A percentile compares a stretch with the other conserved stretches of the same genome.
These are phyloP conservation scores for Chauna torquata DNA, from an alignment of 2,113 vertebrate species.

Conservation along the genomic window DNA sequence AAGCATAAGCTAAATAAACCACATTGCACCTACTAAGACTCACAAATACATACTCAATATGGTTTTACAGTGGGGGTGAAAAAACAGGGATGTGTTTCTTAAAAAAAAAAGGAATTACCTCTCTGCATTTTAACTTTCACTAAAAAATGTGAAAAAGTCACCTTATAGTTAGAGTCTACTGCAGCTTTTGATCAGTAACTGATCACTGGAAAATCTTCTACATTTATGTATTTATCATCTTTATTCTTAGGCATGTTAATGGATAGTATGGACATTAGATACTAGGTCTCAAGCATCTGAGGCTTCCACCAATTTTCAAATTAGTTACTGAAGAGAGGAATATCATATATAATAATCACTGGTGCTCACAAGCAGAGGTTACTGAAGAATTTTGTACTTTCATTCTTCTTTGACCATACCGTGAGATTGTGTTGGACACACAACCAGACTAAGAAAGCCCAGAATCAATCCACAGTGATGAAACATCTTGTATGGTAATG, in stretches of 20 bases:
- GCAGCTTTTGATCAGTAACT: neutral
- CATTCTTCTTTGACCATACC: neutral
- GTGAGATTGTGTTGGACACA: neutral
- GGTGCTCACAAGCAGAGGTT: neutral
- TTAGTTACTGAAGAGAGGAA: neutral
- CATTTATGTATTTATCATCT: neutral
- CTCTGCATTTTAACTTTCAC: neutral
- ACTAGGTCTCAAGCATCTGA: neutral
- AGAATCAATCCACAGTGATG: neutral
- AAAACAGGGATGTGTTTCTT: neutral
- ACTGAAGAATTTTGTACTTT: neutral
- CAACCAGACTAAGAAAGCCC: neutral
- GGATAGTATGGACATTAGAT: neutral
- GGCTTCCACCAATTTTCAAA: neutral
- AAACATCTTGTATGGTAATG: neutral
- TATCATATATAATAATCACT: rapidly evolving
- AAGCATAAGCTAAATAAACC: neutral
- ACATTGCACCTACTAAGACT: neutral
- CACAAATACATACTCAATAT: neutral
- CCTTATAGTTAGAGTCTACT: neutral
- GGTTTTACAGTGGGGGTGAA: neutral
- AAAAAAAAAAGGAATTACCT: neutral
- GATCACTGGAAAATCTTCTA: neutral
- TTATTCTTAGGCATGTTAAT: neutral
- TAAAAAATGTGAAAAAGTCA: neutral